Evolutionary conservation across 1,140 invertebrate species (phyloP), one percentile per base, ranked within the genome.

Genomic region (Drosophila kikkawai): DNA sequence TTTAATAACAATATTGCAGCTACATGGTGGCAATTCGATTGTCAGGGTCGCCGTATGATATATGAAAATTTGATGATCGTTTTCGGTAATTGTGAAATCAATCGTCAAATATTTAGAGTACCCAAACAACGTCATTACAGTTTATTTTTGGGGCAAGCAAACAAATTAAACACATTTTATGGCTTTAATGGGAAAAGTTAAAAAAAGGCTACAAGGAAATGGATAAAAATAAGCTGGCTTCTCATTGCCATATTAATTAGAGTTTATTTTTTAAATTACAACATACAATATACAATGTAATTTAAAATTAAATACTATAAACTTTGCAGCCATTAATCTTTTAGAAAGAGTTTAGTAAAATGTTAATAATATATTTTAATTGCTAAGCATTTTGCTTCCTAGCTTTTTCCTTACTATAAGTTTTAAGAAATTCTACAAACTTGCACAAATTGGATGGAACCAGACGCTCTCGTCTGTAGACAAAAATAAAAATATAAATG

Each of bases 1-100:
- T 66, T 74, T 61, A 77, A 77, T 61, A 73, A 65, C 42, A 82
- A 63, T 81, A 68, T 85, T 71, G 70, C 66, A 75, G 48, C 39
- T 44, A 83, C 44, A 71, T 74, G 80, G 9, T 22, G 15, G 59
- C 59, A 36, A 29, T 39, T 56, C 48, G 34, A 37, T 15, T 64
- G 63, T 68, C 63, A 45, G 67, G 67, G 67, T 68, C 67, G 67
- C 32, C 34, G 41, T 50, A 29, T 26, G 15, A 29, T 47, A 70
- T 68, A 45, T 39, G 32, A 34, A 67, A 69, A 68, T 68, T 44
- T 19, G 39, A 39, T 15, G 67, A 68, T 70, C 41, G 41, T 45
- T 34, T 55, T 45, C 37, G 64, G 19, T 70, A 45, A 67, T 70
- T 69, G 39, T 39, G 32, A 48, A 63, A 69, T 69, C 58, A 42